Base-by-base conservation (phyloP, 2,797 vertebrate genomes). In the Darevskia nairensis region DNA sequence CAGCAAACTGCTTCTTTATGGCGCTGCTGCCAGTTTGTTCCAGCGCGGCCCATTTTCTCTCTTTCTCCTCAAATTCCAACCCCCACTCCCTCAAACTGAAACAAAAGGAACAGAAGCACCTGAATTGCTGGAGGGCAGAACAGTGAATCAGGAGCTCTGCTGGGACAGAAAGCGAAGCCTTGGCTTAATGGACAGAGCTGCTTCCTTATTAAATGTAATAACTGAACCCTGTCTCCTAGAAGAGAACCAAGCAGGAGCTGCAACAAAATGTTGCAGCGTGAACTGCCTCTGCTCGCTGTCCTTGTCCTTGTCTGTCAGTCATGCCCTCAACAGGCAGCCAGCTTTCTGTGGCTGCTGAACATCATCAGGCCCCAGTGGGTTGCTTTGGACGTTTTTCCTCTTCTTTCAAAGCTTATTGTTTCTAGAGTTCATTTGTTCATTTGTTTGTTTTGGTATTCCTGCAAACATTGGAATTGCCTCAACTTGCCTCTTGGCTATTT, bases 51-150 rank as follows among this genome's bases (percentile, higher is more conserved):
- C 88, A 8, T 68, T 72, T 66, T 3, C 68, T 50, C 44, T 27
- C 82, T 87, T 90, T 80, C 80, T 91, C 81, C 13, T 59, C 80
- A 55, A 35, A 35, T 93, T 93, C 91, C 91, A 92, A 86, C 89
- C 55, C 25, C 29, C 72, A 25, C 50, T 77, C 84, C 85, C 61
- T 75, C 86, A 19, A 59, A 35, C 50, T 39, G 32, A 74, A 35
- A 27, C 72, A 74, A 61, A 66, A 90, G 89, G n/a, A 86, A 1
- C 4, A 44, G 87, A 87, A 55, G 41, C 5, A 0, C 72, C 19
- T 0, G 0, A 82, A 55, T 86, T 27, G 71, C 46, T 10, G 1
- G 83, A 86, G 71, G 64, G 75, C 21, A 11, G 32, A 76, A 82
- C 77, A 72, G 50, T 7, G 35, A 69, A 64, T 88, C 83, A 1